Evolutionary conservation across 2,113 vertebrate species (phyloP).

Genomic region (Ploceus nigricollis): DNA sequence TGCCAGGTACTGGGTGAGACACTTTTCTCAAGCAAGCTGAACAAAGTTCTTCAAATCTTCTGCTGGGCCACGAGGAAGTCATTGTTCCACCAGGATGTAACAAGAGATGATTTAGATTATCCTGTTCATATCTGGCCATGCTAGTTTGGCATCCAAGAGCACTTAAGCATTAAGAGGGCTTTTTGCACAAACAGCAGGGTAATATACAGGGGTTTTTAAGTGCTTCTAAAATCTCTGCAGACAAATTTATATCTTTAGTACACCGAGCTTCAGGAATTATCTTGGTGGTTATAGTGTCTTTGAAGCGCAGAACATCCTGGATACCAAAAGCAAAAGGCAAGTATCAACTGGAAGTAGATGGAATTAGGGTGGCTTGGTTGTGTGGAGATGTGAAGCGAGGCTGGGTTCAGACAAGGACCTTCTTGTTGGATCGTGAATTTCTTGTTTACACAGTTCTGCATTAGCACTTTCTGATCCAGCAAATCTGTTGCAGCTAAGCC

Average conservation of each 20-base stretch:
- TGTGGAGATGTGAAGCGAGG: neutral
- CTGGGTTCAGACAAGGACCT: constrained; percentile 38
- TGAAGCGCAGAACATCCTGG: neutral
- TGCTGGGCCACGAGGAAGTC: neutral
- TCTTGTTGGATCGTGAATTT: constrained; percentile 2
- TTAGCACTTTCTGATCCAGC: constrained; percentile 10
- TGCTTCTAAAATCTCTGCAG: neutral
- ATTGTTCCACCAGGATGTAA: neutral
- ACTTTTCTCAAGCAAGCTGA: neutral
- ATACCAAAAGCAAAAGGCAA: constrained; percentile 14
- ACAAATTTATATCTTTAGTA: constrained; percentile 20
- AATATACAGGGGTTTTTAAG: neutral
- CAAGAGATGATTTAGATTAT: neutral
- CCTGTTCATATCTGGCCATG: neutral
- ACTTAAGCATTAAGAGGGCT: neutral
- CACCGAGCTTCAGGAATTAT: neutral
- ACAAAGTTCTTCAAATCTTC: neutral
- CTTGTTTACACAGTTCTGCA: constrained; percentile 7
- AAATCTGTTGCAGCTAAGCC: neutral
- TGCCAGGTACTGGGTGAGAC: neutral
- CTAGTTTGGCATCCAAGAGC: neutral
- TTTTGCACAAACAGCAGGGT: neutral
- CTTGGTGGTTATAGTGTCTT: neutral
- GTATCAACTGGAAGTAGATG: constrained; percentile 8
- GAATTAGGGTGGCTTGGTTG: neutral